These are phyloP conservation scores for Entomobrya multifasciata DNA, from an alignment of 2,888 invertebrate species.

Conservation along the genomic window DNA sequence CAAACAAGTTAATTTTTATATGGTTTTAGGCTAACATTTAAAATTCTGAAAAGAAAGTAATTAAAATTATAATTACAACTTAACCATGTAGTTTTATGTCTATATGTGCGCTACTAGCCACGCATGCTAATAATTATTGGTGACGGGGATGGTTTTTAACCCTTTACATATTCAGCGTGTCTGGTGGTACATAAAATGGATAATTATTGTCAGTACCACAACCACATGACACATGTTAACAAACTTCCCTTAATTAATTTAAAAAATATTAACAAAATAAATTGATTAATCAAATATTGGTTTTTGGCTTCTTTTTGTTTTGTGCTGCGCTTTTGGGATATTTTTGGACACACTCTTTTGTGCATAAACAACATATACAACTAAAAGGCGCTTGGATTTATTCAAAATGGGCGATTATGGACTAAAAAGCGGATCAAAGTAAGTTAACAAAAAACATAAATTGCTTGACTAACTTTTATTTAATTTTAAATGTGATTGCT, in stretches of 20 bases:
- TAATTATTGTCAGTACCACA: too few relatives aligned
- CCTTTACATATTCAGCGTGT: too few relatives aligned
- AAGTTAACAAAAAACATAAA: conserved; percentile 42
- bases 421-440: conserved; percentile 76
- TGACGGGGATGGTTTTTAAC: neutral
- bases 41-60: conserved; percentile 13
- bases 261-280: neutral
- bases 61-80: too few relatives aligned
- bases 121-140: neutral
- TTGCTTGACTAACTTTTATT: neutral
- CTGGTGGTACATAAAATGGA: too few relatives aligned
- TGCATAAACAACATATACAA: neutral
- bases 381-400: conserved; percentile 63
- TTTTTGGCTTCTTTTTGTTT: conserved; percentile 49
- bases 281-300: conserved; percentile 32
- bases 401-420: conserved; percentile 76
- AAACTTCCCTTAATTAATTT: neutral
- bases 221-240: too few relatives aligned
- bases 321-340: conserved; percentile 39
- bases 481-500: neutral
- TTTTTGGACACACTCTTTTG: neutral
- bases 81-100: neutral
- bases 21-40: neutral
- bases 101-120: neutral
- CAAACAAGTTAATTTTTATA: conserved; percentile 41